Evolutionary conservation across 2,888 invertebrate genomes (phyloP), one percentile per base, ranked within the genome.

Genomic region (Dexiosoma caninum): DNA sequence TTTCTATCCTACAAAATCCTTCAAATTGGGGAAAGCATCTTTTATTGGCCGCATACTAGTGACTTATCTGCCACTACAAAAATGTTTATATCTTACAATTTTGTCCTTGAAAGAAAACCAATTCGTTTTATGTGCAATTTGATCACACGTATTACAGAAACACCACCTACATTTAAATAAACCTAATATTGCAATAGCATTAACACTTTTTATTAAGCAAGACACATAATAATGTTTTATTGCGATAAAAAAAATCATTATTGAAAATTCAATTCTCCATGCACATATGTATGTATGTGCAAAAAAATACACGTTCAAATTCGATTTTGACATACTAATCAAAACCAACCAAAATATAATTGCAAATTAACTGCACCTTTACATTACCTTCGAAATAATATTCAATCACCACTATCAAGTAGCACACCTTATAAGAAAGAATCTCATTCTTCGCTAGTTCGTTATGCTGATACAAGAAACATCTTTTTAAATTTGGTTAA

Each of bases 341-440:
- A 71, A 27, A 21, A 51, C 3, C 46, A 64, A 46, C 2, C 23
- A 53, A 51, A 55, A 40, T 53, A 23, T 14, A 40, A 46, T 79
- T 71, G 64, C 66, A 70, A 75, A 71, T 59, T 23, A 70, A 75
- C 80, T 80, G 80, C 80, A 81, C 81, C 74, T 64, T 81, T 53
- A 69, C 69, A 42, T 74, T 78, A 78, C 78, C 78, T 69, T 78
- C 74, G 57, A 70, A 70, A 42, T 23, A 44, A 67, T 42, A 19
- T 23, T 10, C 69, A 46, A 35, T 32, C 32, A 8, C 21, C 32
- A 46, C 35, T 14, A 16, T 14, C 7, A 30, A 44, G 14, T 69
- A 30, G 23, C 72, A 75, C 70, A 71, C 44, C 78, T 80, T 75
- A 44, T 44, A 7, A 35, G 49, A 27, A 40, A 12, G 21, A 23